Evolutionary conservation across 2,888 invertebrate species (phyloP).

Genomic region (Ischnus inquisitorius): DNA sequence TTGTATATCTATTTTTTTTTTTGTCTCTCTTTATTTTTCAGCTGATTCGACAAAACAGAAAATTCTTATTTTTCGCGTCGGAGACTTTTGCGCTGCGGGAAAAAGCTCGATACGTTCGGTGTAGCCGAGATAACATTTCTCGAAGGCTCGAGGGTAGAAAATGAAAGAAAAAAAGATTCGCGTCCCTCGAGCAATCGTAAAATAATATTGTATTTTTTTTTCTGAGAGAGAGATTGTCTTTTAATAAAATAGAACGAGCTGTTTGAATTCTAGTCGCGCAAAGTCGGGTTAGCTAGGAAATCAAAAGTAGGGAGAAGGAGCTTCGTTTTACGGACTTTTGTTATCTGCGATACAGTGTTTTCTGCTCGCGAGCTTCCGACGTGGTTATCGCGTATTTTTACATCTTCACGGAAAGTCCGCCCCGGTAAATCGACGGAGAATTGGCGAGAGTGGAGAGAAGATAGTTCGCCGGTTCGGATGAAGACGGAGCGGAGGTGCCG

Average conservation of each 20-base stretch:
- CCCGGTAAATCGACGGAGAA: slow-evolving; percentile 53
- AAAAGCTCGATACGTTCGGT: too few species aligned
- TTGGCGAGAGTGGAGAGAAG: slow-evolving; percentile 6
- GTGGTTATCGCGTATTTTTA: slow-evolving; percentile 68
- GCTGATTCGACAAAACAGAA: not conserved
- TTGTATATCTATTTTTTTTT: slow-evolving; percentile 14
- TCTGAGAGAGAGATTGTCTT: not conserved
- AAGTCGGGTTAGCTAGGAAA: not conserved
- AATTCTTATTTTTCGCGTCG: not conserved
- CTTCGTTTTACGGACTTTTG: not conserved
- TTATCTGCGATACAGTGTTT: slow-evolving; percentile 35
- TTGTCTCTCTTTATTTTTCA: not conserved
- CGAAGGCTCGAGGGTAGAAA: too few species aligned
- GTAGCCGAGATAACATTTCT: too few species aligned
- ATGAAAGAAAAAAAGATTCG: too few species aligned
- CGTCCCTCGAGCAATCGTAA: too few species aligned
- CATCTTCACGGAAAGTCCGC: slow-evolving; percentile 62
- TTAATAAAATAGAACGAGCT: not conserved
- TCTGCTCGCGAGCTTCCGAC: slow-evolving; percentile 53
- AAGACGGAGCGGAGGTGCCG: slow-evolving; percentile 59
- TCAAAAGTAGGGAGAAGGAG: not conserved
- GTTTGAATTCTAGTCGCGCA: not conserved
- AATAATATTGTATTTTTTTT: slow-evolving; percentile 18
- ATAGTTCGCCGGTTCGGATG: slow-evolving; percentile 23
- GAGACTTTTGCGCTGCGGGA: too few species aligned